phyloP scores from a whole-genome alignment of 2,888 invertebrate species.

The Pilophorus perplexus region DNA sequence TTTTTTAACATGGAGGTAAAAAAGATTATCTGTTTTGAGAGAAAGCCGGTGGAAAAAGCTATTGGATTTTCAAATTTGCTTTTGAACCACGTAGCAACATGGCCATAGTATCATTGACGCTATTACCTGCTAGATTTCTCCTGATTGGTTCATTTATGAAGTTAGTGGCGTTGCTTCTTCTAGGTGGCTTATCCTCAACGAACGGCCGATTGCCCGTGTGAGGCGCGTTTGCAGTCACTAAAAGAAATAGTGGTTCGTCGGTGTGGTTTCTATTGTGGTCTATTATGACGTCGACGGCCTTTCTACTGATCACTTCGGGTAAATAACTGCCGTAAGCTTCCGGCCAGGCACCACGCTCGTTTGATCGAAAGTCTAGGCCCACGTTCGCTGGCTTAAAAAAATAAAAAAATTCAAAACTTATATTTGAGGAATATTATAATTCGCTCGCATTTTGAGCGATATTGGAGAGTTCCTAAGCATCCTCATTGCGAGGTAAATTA shows the following conservation, averaged over 20 bases:
- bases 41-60: too few relatives aligned
- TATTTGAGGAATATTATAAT: too few relatives aligned
- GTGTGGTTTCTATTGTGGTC: conserved; percentile 52
- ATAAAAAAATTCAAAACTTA: neutral
- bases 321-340: conserved; percentile 63
- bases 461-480: too few relatives aligned
- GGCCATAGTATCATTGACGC: too few relatives aligned
- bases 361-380: conserved; percentile 63
- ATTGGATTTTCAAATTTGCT: too few relatives aligned
- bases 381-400: neutral
- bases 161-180: neutral
- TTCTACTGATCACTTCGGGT: conserved; percentile 67
- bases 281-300: conserved; percentile 61
- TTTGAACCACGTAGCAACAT: too few relatives aligned
- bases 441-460: too few relatives aligned
- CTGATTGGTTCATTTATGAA: conserved; percentile 15
- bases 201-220: conserved; percentile 28
- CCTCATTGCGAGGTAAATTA: too few relatives aligned
- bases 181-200: neutral
- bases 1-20: too few relatives aligned
- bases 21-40: too few relatives aligned
- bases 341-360: conserved; percentile 55
- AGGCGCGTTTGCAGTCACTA: conserved; percentile 51
- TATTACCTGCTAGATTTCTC: conserved; percentile 18
- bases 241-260: conserved; percentile 65